Evolutionary conservation across 37 sponge, comb jelly and placozoan species (phyloP).

Genomic region (Geodia barretti): DNA sequence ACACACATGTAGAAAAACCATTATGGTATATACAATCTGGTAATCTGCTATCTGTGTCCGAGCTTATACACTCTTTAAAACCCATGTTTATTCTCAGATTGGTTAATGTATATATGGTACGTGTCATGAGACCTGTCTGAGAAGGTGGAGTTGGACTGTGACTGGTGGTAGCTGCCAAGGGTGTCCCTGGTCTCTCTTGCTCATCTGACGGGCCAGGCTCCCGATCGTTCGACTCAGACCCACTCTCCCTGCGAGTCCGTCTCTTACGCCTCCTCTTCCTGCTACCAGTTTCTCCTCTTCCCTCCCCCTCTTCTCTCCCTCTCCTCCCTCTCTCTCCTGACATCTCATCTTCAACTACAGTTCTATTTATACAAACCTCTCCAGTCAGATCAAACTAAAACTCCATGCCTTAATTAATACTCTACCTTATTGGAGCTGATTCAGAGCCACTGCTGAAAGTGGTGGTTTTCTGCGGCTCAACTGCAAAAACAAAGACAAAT

Average conservation of each 20-base stretch:
- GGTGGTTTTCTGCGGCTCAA: background rate
- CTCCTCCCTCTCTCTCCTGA: background rate
- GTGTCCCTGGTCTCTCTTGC: background rate
- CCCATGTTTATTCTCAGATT: too few relatives aligned
- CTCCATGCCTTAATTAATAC: background rate
- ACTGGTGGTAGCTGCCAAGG: too few relatives aligned
- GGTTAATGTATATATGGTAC: too few relatives aligned
- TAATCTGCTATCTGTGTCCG: too few relatives aligned
- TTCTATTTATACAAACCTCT: too few relatives aligned
- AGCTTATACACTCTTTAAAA: too few relatives aligned
- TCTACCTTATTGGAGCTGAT: background rate
- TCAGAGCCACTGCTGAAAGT: background rate
- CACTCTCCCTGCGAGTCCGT: background rate
- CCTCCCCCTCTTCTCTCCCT: conserved; percentile 15
- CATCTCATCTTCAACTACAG: background rate
- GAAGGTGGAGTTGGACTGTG: too few relatives aligned
- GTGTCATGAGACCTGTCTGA: too few relatives aligned
- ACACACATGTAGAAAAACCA: background rate
- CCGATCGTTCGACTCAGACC: background rate
- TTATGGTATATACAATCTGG: too few relatives aligned
- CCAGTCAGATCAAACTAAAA: too few relatives aligned
- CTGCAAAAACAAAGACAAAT: background rate
- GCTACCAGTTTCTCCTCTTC: background rate
- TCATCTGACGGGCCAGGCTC: background rate
- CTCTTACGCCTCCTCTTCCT: background rate